phyloP scores from a whole-genome alignment of 2,888 invertebrate genomes.

The Diachrysia chrysitis region DNA sequence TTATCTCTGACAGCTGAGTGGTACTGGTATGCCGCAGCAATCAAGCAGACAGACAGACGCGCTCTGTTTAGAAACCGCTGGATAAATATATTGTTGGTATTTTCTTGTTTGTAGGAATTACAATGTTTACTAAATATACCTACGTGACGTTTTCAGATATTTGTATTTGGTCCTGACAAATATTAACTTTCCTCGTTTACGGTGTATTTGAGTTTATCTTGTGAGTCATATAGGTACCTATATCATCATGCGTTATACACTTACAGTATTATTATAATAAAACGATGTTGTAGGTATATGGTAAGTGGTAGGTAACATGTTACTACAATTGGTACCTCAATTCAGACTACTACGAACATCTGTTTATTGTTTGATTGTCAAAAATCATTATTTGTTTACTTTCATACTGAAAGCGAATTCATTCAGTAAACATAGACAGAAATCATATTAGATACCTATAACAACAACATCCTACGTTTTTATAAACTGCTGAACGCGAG shows the following conservation, averaged over 20 bases:
- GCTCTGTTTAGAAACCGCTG: not conserved
- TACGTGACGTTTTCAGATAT: slow-evolving; percentile 9
- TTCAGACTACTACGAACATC: too few species aligned
- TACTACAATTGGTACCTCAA: too few species aligned
- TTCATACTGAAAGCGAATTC: not conserved
- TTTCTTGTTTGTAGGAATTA: not conserved
- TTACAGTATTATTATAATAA: too few species aligned
- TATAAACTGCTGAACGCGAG: slow-evolving; percentile 31
- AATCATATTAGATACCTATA: slow-evolving; percentile 27
- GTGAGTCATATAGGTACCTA: too few species aligned
- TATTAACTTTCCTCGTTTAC: slow-evolving; percentile 19
- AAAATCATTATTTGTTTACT: not conserved
- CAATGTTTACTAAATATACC: not conserved
- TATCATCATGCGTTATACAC: too few species aligned
- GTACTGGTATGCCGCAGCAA: not conserved
- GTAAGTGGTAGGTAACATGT: too few species aligned
- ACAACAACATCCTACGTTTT: slow-evolving; percentile 29
- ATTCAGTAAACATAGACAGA: slow-evolving; percentile 28
- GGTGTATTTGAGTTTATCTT: too few species aligned
- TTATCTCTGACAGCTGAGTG: slow-evolving; percentile 5
- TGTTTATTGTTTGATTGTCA: not conserved
- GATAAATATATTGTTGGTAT: not conserved
- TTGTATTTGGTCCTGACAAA: slow-evolving; percentile 15
- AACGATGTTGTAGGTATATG: too few species aligned
- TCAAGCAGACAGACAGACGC: not conserved